A percentile compares a stretch with the other conserved stretches of the same genome.
phyloP scores from a whole-genome alignment of 2,797 vertebrate genomes.

The Alosa sapidissima region DNA sequence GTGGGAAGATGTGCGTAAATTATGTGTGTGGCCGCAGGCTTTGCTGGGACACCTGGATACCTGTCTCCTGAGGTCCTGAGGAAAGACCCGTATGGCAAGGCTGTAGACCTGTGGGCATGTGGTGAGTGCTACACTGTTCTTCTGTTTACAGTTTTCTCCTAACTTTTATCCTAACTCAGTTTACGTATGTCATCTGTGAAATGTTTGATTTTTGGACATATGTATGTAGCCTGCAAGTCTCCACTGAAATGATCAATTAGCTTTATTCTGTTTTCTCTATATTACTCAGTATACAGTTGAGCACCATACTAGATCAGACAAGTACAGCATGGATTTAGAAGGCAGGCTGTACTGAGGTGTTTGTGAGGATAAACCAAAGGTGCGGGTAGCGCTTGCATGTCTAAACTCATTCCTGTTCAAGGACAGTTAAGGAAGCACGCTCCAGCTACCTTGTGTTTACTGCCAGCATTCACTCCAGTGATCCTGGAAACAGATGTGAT shows the following conservation, averaged over 20 bases:
- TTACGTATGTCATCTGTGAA: background rate
- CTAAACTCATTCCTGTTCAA: background rate
- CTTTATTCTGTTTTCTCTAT: background rate
- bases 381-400: background rate
- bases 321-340: background rate
- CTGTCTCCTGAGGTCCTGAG: constrained; percentile 94
- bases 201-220: background rate
- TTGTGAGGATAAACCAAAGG: background rate
- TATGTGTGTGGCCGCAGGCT: constrained; percentile 74
- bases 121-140: constrained; percentile 72
- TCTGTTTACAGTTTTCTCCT: background rate
- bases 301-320: background rate
- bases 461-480: background rate
- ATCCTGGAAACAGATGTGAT: background rate
- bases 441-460: background rate
- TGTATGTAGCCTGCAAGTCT: background rate
- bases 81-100: constrained; percentile 96
- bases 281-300: background rate
- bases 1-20: background rate
- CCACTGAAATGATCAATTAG: background rate
- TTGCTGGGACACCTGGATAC: constrained; percentile 94
- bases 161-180: background rate
- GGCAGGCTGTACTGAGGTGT: background rate
- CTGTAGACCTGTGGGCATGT: constrained; percentile 95
- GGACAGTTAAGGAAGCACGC: background rate